A percentile compares a stretch with the other conserved stretches of the same genome.
phyloP scores from a whole-genome alignment of 2,888 invertebrate species.

The Cacoxenus indagator region DNA sequence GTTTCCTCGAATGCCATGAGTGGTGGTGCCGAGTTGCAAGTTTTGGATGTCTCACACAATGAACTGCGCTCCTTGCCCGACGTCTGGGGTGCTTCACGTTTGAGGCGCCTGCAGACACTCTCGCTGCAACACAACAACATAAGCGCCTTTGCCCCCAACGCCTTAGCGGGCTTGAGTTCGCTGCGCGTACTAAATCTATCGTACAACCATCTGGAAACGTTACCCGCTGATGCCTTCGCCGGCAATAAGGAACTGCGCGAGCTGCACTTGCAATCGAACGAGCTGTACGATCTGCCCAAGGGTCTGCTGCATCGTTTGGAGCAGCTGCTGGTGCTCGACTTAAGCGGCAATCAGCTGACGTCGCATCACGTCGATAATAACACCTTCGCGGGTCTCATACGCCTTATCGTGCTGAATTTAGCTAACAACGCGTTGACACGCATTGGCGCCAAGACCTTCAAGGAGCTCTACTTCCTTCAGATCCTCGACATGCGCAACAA shows the following conservation, averaged over 20 bases:
- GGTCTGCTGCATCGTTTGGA: slow-evolving; percentile 87
- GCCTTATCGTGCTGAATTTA: slow-evolving; percentile 86
- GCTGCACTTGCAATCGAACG: slow-evolving; percentile 87
- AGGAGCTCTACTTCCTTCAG: slow-evolving; percentile 88
- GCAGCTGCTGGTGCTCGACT: slow-evolving; percentile 85
- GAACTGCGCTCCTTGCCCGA: slow-evolving; percentile 81
- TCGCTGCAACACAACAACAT: slow-evolving; percentile 88
- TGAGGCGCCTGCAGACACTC: slow-evolving; percentile 84
- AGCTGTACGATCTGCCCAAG: slow-evolving; percentile 84
- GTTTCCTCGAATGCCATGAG: slow-evolving; percentile 73
- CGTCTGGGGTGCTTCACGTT: slow-evolving; percentile 80
- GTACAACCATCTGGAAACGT: slow-evolving; percentile 83
- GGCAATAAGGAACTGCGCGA: slow-evolving; percentile 86
- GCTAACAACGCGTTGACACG: slow-evolving; percentile 88
- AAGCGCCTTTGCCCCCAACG: slow-evolving; percentile 82
- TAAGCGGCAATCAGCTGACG: slow-evolving; percentile 87
- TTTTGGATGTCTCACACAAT: slow-evolving; percentile 86
- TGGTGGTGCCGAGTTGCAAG: slow-evolving; percentile 78
- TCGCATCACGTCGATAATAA: slow-evolving; percentile 88
- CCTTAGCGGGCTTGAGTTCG: slow-evolving; percentile 83
- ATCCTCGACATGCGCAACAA: slow-evolving; percentile 89
- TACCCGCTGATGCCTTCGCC: slow-evolving; percentile 87
- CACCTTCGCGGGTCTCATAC: slow-evolving; percentile 87
- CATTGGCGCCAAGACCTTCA: slow-evolving; percentile 87
- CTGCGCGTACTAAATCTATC: slow-evolving; percentile 88